phyloP scores from a whole-genome alignment of 2,113 vertebrate species.

The Pimephales promelas region DNA sequence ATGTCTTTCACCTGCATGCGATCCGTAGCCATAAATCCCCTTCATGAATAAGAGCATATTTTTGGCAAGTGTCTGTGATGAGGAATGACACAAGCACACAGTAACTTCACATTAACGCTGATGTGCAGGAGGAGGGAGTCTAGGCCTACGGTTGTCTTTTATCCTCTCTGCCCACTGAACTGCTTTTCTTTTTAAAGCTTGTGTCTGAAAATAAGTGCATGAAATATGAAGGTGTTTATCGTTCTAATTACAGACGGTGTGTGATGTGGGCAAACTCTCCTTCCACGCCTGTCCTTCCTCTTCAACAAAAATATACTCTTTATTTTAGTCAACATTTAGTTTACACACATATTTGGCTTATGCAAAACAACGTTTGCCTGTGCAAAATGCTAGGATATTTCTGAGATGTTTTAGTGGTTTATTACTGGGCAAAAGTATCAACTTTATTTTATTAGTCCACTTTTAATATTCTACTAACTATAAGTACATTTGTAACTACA shows the following conservation, averaged over 20 bases:
- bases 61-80: too few species aligned
- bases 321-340: not conserved
- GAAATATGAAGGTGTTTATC: not conserved
- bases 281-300: not conserved
- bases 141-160: not conserved
- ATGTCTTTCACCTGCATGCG: too few species aligned
- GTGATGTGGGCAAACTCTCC: conserved; percentile 3
- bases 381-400: not conserved
- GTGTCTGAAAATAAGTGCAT: conserved; percentile 6
- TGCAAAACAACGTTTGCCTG: not conserved
- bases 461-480: too few species aligned
- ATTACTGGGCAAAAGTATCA: not conserved
- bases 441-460: too few species aligned
- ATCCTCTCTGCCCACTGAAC: not conserved
- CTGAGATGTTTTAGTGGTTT: not conserved
- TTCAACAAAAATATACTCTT: not conserved
- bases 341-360: not conserved
- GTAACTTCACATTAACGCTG: not conserved
- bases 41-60: too few species aligned
- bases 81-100: not conserved
- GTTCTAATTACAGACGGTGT: conserved; percentile 13
- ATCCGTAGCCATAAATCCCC: too few species aligned
- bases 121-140: not conserved
- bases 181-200: not conserved
- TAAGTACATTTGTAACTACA: too few species aligned